Evolutionary conservation across 2,113 vertebrate genomes (phyloP).

Genomic region (Oncorhynchus clarkii): DNA sequence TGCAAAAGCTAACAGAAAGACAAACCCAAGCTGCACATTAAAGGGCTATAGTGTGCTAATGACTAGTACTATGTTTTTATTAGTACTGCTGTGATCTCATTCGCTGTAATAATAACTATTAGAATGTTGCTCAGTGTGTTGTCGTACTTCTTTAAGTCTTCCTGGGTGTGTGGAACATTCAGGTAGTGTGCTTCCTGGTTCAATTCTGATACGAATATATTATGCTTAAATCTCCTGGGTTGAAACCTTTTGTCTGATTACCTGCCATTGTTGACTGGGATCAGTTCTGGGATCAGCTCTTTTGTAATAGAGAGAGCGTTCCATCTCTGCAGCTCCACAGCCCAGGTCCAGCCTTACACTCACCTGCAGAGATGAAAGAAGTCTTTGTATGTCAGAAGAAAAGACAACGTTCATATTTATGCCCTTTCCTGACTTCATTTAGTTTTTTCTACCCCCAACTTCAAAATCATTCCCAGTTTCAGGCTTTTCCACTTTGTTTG

Average conservation of each 20-base stretch:
- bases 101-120: conserved; percentile 38
- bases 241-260: conserved; percentile 33
- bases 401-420: conserved; percentile 31
- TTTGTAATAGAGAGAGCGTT: conserved; percentile 46
- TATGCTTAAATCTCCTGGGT: conserved; percentile 21
- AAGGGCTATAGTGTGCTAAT: conserved; percentile 53
- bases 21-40: conserved; percentile 41
- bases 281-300: conserved; percentile 35
- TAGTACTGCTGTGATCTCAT: conserved; percentile 44
- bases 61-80: conserved; percentile 29
- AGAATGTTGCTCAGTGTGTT: conserved; percentile 5
- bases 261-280: conserved; percentile 54
- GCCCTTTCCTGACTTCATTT: conserved; percentile 15
- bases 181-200: conserved; percentile 8
- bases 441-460: background rate
- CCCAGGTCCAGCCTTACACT: conserved; percentile 6
- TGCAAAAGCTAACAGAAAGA: conserved; percentile 49
- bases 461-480: conserved; percentile 20
- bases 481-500: conserved; percentile 18
- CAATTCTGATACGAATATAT: conserved; percentile 17
- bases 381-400: conserved; percentile 22
- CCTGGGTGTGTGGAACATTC: background rate
- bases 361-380: conserved; percentile 42
- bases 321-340: conserved; percentile 20
- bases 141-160: conserved; percentile 16